phyloP scores from a whole-genome alignment of 2,888 invertebrate genomes.

The Tanypteryx hageni region DNA sequence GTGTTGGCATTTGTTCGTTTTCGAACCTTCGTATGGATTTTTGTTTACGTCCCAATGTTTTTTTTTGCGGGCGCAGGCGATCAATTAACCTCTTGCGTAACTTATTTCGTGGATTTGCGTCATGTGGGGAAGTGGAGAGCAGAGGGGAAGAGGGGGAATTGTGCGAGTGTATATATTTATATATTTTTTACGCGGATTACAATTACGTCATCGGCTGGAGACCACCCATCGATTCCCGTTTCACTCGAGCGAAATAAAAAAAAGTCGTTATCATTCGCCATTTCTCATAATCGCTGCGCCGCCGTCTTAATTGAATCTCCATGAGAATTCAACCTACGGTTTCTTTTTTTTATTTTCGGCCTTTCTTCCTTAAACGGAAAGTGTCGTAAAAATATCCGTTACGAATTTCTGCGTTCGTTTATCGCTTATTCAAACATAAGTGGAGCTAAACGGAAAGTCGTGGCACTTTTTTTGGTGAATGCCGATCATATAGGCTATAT shows the following conservation, averaged over 20 bases:
- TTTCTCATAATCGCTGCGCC: not conserved
- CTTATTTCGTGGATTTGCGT: no score
- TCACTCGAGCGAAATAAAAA: not conserved
- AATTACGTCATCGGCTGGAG: not conserved
- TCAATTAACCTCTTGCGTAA: no score
- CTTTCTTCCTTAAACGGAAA: not conserved
- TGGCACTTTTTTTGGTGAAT: not conserved
- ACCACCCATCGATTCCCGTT: not conserved
- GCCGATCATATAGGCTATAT: no score
- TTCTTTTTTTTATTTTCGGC: not conserved
- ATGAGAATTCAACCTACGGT: not conserved
- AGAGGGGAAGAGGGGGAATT: no score
- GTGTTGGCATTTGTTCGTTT: no score
- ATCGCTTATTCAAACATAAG: not conserved
- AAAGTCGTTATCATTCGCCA: not conserved
- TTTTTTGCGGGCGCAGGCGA: no score
- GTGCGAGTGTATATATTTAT: no score
- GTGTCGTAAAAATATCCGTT: not conserved
- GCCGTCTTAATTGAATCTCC: constrained; percentile 32
- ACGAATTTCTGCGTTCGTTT: not conserved
- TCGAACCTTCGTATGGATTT: no score
- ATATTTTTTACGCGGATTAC: not conserved
- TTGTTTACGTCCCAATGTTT: no score
- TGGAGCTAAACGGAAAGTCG: not conserved
- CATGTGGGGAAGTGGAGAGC: no score